Conservation (phyloP, 2,113 vertebrate species). For the Microtus oregoni region DNA sequence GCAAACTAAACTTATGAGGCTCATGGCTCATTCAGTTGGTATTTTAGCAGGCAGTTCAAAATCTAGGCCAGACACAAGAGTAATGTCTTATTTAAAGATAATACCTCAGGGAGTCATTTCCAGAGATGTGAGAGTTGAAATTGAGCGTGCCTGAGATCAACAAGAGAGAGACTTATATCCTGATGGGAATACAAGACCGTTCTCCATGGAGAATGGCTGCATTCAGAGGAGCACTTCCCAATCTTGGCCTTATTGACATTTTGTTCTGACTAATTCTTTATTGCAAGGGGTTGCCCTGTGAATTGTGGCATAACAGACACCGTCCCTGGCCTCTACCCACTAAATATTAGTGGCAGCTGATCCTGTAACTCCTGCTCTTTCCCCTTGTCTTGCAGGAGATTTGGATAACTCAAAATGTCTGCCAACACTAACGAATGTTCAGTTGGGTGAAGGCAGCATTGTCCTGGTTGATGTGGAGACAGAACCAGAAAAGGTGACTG, state of each 20-base stretch:
- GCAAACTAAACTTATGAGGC: neutral
- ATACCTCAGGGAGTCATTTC: neutral
- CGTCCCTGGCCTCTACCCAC: neutral
- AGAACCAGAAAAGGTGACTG: constrained; percentile 9
- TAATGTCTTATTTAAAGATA: neutral
- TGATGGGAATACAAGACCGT: neutral
- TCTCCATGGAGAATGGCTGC: neutral
- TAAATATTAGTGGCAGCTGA: neutral
- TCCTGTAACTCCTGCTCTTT: neutral
- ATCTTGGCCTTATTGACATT: neutral
- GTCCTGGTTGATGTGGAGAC: neutral
- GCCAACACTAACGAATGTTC: neutral
- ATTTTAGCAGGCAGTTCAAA: neutral
- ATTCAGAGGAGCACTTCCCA: neutral
- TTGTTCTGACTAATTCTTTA: neutral
- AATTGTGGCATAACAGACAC: neutral
- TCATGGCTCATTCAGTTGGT: neutral
- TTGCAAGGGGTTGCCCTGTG: neutral
- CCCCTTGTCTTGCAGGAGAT: neutral
- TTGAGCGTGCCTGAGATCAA: neutral
- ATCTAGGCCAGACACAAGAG: neutral
- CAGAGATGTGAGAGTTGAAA: constrained; percentile 7
- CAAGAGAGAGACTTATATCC: neutral
- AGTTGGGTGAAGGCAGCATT: neutral
- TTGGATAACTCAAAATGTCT: constrained; percentile 1